These are phyloP conservation scores for Phyllopteryx taeniolatus DNA, from an alignment of 2,113 vertebrate genomes.

Conservation along the genomic window DNA sequence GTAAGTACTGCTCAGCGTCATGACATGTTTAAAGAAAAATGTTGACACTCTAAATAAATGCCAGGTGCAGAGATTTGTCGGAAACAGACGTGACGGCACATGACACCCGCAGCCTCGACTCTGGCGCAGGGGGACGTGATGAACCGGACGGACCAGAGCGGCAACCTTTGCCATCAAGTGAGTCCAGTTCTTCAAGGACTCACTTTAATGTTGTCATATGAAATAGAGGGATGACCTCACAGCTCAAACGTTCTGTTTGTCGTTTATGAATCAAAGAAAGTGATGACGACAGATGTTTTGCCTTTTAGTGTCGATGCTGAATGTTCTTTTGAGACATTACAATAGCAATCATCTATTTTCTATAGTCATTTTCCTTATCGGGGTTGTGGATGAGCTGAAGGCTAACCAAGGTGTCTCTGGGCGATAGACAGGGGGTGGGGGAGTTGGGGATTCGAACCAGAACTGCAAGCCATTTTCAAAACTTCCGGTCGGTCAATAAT, in stretches of 20 bases:
- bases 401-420: too few species aligned
- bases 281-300: constrained; percentile 23
- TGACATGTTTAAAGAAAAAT: background rate
- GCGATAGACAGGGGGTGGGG: too few species aligned
- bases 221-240: background rate
- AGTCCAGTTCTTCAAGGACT: constrained; percentile 2
- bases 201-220: background rate
- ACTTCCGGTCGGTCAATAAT: too few species aligned
- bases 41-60: background rate
- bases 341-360: too few species aligned
- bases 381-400: too few species aligned
- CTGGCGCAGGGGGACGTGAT: constrained; percentile 51
- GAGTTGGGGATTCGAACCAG: too few species aligned
- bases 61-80: constrained; percentile 75
- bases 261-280: constrained; percentile 20
- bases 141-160: constrained; percentile 43
- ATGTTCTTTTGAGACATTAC: too few species aligned
- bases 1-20: constrained; percentile 66
- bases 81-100: constrained; percentile 71
- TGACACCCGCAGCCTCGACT: constrained; percentile 54
- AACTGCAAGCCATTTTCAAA: too few species aligned
- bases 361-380: too few species aligned
- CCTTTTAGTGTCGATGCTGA: background rate
- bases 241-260: constrained; percentile 4
- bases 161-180: constrained; percentile 43